phyloP scores from a whole-genome alignment of 2,113 vertebrate species.

The Engystomops pustulosus region DNA sequence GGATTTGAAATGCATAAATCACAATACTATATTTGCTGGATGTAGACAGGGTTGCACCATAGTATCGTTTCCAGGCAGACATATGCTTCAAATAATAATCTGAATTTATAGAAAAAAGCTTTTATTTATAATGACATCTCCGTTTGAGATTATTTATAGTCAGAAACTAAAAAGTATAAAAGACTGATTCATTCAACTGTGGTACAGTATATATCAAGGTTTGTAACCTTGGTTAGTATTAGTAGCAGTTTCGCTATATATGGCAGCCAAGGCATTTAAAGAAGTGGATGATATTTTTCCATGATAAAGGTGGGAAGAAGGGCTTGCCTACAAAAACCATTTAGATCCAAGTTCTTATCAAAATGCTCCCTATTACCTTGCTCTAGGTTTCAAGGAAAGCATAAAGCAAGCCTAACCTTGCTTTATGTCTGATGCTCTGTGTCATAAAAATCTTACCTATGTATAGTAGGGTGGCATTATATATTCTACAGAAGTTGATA shows the following conservation, averaged over 20 bases:
- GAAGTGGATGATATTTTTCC: too few relatives aligned
- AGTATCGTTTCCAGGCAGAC: constrained; percentile 52
- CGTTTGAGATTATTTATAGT: constrained; percentile 8
- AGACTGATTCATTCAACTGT: neutral
- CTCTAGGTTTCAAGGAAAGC: too few relatives aligned
- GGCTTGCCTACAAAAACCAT: too few relatives aligned
- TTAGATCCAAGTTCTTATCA: too few relatives aligned
- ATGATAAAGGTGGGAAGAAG: too few relatives aligned
- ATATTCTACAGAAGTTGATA: too few relatives aligned
- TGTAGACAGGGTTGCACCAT: constrained; percentile 28
- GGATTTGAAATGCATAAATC: constrained; percentile 56
- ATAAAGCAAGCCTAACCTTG: too few relatives aligned
- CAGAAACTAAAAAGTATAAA: neutral
- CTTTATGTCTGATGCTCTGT: too few relatives aligned
- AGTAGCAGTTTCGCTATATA: neutral
- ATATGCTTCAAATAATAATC: constrained; percentile 54
- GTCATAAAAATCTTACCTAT: too few relatives aligned
- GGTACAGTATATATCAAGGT: neutral
- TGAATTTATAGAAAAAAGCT: constrained; percentile 37
- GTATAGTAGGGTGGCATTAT: too few relatives aligned
- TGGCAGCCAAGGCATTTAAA: too few relatives aligned
- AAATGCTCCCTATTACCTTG: too few relatives aligned
- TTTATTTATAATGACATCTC: constrained; percentile 19
- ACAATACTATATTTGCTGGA: constrained; percentile 1
- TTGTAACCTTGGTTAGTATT: neutral